Conservation (phyloP, 2,888 invertebrate genomes). For the Protophormia terraenovae region DNA sequence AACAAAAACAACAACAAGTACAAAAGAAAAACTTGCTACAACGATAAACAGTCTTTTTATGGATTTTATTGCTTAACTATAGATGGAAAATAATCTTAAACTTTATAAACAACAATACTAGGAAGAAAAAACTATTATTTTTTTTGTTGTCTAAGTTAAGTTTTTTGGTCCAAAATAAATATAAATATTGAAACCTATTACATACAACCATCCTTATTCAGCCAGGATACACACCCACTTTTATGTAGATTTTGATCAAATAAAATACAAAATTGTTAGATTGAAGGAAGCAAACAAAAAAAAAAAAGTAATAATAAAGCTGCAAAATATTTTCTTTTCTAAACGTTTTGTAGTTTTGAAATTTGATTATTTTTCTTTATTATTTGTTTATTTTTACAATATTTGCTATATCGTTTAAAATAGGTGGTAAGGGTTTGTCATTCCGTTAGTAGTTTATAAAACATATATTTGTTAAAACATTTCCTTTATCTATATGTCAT, state of each 20-base stretch:
- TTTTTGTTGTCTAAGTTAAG: background rate
- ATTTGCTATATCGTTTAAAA: background rate
- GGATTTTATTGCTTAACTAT: slow-evolving; percentile 45
- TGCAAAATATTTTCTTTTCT: background rate
- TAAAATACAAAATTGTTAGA: slow-evolving; percentile 1
- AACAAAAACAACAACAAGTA: background rate
- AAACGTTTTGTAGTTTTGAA: slow-evolving; percentile 12
- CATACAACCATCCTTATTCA: background rate
- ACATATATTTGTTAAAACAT: too few species aligned
- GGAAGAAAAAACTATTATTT: background rate
- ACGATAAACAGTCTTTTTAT: slow-evolving; percentile 46
- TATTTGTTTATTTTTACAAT: background rate
- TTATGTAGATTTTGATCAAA: slow-evolving; percentile 21
- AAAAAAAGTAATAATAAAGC: too few species aligned
- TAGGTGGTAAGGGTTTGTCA: too few species aligned
- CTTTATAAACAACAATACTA: slow-evolving; percentile 15
- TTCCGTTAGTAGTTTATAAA: too few species aligned
- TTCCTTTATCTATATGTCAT: too few species aligned
- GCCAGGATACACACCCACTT: background rate
- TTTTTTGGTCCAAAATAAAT: slow-evolving; percentile 20
- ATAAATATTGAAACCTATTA: slow-evolving; percentile 33
- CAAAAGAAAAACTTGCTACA: slow-evolving; percentile 23
- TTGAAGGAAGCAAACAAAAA: background rate
- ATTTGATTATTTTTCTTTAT: slow-evolving; percentile 8
- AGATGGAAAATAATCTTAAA: slow-evolving; percentile 44